A percentile compares a stretch with the other conserved stretches of the same genome.
phyloP scores from a whole-genome alignment of 2,113 vertebrate genomes.

The Rhinogobius similis region DNA sequence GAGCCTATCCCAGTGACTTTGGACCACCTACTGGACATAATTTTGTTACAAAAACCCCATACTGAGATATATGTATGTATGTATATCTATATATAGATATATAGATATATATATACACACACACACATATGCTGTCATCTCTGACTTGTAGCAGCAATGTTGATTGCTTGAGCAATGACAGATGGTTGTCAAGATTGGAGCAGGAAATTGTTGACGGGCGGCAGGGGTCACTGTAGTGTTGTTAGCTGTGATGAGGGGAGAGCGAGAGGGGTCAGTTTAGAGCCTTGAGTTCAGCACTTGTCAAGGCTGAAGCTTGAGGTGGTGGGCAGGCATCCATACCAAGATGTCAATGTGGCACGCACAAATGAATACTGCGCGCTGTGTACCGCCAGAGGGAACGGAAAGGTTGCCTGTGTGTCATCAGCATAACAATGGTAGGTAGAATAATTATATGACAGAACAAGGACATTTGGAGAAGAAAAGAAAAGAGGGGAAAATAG shows the following conservation, averaged over 20 bases:
- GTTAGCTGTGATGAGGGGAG: slow-evolving; percentile 56
- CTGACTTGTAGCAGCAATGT: slow-evolving; percentile 25
- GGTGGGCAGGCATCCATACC: slow-evolving; percentile 37
- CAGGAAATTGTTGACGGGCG: slow-evolving; percentile 51
- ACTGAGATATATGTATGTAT: too few relatives aligned
- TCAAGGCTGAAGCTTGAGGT: slow-evolving; percentile 36
- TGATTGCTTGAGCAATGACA: slow-evolving; percentile 52
- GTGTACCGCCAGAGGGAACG: slow-evolving; percentile 38
- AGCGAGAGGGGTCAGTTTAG: slow-evolving; percentile 25
- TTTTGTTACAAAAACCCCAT: too few relatives aligned
- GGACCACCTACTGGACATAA: too few relatives aligned
- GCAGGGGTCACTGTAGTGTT: slow-evolving; percentile 50
- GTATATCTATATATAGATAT: too few relatives aligned
- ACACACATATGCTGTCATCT: background rate
- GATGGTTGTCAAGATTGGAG: slow-evolving; percentile 52
- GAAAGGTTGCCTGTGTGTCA: slow-evolving; percentile 49
- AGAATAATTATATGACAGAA: slow-evolving; percentile 43
- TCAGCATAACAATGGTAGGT: slow-evolving; percentile 47
- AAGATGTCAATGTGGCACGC: slow-evolving; percentile 41
- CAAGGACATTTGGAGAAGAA: slow-evolving; percentile 32
- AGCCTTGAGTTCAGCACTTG: slow-evolving; percentile 28
- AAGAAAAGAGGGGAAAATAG: slow-evolving; percentile 14
- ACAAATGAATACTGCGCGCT: slow-evolving; percentile 49
- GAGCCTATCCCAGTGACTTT: too few relatives aligned
- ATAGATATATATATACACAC: background rate